phyloP scores from a whole-genome alignment of 2,113 vertebrate species.

The Archilochus colubris region DNA sequence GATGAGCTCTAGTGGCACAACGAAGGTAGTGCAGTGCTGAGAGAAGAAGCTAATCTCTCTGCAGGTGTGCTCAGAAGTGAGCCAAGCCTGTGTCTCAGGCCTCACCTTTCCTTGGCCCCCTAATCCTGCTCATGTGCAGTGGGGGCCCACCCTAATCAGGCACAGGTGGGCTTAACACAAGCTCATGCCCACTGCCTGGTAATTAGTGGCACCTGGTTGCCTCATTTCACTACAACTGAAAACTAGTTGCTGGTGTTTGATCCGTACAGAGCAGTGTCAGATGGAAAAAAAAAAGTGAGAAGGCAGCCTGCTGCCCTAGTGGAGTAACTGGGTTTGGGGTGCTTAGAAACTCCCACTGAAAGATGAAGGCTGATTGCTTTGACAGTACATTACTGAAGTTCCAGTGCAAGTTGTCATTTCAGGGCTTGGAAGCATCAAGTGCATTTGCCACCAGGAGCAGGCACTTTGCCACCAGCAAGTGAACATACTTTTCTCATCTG shows the following conservation, averaged over 20 bases:
- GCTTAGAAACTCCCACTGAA: not conserved
- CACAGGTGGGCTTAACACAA: too few species aligned
- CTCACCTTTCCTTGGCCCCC: too few species aligned
- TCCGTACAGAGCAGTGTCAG: not conserved
- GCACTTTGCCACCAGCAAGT: not conserved
- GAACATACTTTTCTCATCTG: not conserved
- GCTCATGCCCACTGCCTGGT: too few species aligned
- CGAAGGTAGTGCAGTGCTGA: too few species aligned
- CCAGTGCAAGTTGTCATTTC: not conserved
- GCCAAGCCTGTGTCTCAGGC: too few species aligned
- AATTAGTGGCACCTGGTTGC: too few species aligned
- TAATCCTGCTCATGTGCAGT: too few species aligned
- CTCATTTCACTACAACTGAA: not conserved
- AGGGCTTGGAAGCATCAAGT: not conserved
- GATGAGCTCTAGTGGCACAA: too few species aligned
- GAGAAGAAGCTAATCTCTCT: too few species aligned
- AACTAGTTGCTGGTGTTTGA: not conserved
- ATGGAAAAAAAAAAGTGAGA: not conserved
- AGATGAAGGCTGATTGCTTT: not conserved
- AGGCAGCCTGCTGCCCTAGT: not conserved
- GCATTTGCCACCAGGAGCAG: rapidly evolving
- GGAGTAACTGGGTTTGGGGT: not conserved
- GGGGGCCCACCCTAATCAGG: too few species aligned
- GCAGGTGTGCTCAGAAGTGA: too few species aligned
- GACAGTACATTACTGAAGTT: not conserved